Conservation (phyloP, 2,888 invertebrate genomes). For the Philhelius pedissequus region DNA sequence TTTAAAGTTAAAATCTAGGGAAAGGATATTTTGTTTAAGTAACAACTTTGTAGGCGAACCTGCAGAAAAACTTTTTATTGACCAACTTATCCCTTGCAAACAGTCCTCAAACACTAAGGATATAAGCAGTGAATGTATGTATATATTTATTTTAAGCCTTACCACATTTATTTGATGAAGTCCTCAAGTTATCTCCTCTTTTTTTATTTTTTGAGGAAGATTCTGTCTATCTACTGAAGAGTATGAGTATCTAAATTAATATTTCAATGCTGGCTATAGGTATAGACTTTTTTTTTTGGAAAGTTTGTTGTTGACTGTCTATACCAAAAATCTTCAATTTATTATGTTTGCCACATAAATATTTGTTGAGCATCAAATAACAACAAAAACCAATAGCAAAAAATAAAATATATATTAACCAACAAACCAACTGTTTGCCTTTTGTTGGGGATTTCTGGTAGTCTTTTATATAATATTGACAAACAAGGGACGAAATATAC, state of each 20-base stretch:
- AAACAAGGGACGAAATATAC: neutral
- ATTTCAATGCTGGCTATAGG: neutral
- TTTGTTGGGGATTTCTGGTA: constrained; percentile 15
- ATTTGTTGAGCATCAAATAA: constrained; percentile 39
- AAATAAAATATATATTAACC: constrained; percentile 13
- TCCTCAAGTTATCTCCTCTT: neutral
- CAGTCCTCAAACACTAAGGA: neutral
- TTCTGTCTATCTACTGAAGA: neutral
- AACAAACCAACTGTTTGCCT: constrained; percentile 33
- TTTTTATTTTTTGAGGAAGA: neutral
- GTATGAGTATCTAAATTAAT: constrained; percentile 21
- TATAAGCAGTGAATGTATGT: neutral
- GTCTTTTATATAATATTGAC: neutral
- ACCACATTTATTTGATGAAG: neutral
- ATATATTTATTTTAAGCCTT: neutral
- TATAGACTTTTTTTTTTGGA: neutral
- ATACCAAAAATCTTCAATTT: constrained; percentile 27
- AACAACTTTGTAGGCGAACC: neutral
- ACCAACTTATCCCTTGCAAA: neutral
- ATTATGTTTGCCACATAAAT: constrained; percentile 53
- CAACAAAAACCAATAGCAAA: neutral
- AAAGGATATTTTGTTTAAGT: neutral
- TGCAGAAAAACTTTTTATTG: neutral
- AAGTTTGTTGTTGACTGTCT: neutral
- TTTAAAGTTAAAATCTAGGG: neutral